Evolutionary conservation across 92 coral and sea anemone species (phyloP), one percentile per base, ranked within the genome.

Genomic region (Anthopleura xanthogrammica): DNA sequence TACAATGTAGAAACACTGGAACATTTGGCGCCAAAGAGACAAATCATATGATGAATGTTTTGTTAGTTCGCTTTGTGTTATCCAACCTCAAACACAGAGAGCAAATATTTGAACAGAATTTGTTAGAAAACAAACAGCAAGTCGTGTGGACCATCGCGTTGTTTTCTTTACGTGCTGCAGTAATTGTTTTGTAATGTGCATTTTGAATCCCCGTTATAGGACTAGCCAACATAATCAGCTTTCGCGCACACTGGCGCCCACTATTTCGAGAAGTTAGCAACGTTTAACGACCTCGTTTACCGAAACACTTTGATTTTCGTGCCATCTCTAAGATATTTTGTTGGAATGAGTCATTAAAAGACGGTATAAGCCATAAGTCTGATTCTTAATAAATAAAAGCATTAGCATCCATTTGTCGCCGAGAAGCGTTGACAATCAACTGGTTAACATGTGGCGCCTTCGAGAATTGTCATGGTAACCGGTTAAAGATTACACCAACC

Each of bases 91-190:
- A 58, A 58, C 64, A 58, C 64, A 58, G 64, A 58, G 13, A 58
- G 12, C 64, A 62, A 62, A 62, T 62, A 62, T 62, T 62, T 62
- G 29, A 62, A 62, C 70, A 62, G 70, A n/a, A 62, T 62, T 62
- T 62, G 70, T n/a, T 19, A 22, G 70, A 62, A 62, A 62, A 62
- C 70, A 62, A 62, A 62, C 29, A 62, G 2, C 70, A 62, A 62
- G 70, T 14, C 70, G 70, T 19, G 70, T 22, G 23, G 29, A 62
- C 24, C 11, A 22, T n/a, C 2, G 29, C 70, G 70, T 62, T 62
- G 29, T 62, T 19, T 62, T 62, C 70, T 22, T 62, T 62, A 7
- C 29, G 29, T 62, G 70, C 8, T 20, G 11, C 14, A 8, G 7
- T 19, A 62, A 62, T 22, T 62, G 36, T 62, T 19, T n/a, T n/a